Percentiles rank a stretch among this genome's conserved stretches.
These are phyloP conservation scores for Patella pellucida DNA, from an alignment of 2,888 invertebrate genomes.

Conservation along the genomic window DNA sequence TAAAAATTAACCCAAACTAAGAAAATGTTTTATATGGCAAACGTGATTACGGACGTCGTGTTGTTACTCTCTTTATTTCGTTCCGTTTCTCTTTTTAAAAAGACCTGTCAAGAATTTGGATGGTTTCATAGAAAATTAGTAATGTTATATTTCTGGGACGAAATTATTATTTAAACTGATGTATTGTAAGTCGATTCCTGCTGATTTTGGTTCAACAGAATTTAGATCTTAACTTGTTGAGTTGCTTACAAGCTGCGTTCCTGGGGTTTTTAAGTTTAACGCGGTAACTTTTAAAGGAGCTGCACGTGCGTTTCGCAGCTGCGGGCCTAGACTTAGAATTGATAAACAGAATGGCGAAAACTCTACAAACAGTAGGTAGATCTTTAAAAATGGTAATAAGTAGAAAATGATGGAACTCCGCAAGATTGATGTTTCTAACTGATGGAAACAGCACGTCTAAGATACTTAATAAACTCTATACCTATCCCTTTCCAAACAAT, in stretches of 20 bases:
- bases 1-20: background rate
- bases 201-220: conserved; percentile 4
- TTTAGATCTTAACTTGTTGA: conserved; percentile 8
- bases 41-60: conserved; percentile 6
- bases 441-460: too few relatives aligned
- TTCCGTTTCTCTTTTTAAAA: conserved; percentile 5
- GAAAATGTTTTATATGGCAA: background rate
- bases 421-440: too few relatives aligned
- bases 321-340: background rate
- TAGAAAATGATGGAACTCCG: background rate
- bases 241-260: background rate
- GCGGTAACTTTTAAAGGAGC: conserved; percentile 3
- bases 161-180: conserved; percentile 8
- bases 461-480: too few relatives aligned
- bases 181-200: background rate
- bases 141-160: background rate
- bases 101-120: conserved; percentile 7
- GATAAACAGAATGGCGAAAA: background rate
- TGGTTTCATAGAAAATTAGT: conserved; percentile 2
- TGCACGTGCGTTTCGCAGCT: conserved; percentile 9
- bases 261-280: background rate
- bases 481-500: too few relatives aligned
- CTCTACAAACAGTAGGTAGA: background rate
- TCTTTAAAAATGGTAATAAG: background rate
- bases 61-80: background rate